Evolutionary conservation across 1,140 invertebrate species (phyloP).

Genomic region (Rhagoletis pomonella): DNA sequence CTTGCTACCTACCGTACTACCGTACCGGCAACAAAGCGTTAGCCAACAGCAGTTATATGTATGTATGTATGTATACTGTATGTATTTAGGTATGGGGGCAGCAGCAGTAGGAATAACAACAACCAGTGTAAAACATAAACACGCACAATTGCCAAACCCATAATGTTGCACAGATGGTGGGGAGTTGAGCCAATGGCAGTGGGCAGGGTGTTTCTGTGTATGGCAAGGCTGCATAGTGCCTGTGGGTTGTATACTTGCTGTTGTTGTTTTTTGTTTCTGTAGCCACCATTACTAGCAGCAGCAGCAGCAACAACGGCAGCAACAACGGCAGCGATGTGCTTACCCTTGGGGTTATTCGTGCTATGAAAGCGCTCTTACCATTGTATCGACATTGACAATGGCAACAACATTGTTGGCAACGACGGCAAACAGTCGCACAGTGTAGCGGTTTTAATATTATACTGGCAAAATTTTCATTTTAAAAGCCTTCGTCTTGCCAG

Average conservation of each 20-base stretch:
- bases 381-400: constrained; percentile 30
- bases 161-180: neutral
- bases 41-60: neutral
- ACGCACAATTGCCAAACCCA: neutral
- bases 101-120: neutral
- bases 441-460: neutral
- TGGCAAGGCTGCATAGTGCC: neutral
- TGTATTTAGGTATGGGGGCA: neutral
- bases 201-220: neutral
- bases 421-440: neutral
- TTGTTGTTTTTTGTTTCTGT: neutral
- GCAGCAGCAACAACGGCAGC: neutral
- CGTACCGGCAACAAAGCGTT: constrained; percentile 14
- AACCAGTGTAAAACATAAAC: neutral
- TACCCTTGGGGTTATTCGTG: constrained; percentile 14
- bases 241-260: neutral
- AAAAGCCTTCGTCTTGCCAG: too few species aligned
- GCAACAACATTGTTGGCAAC: neutral
- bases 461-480: too few species aligned
- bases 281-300: neutral
- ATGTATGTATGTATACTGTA: too few species aligned
- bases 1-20: neutral
- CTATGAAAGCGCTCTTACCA: constrained; percentile 7
- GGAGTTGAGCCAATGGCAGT: neutral
- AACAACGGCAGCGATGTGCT: neutral